Percentiles rank a stretch among this genome's conserved stretches.
These are phyloP conservation scores for Idaea dimidiata DNA, from an alignment of 2,888 invertebrate genomes.

Conservation along the genomic window DNA sequence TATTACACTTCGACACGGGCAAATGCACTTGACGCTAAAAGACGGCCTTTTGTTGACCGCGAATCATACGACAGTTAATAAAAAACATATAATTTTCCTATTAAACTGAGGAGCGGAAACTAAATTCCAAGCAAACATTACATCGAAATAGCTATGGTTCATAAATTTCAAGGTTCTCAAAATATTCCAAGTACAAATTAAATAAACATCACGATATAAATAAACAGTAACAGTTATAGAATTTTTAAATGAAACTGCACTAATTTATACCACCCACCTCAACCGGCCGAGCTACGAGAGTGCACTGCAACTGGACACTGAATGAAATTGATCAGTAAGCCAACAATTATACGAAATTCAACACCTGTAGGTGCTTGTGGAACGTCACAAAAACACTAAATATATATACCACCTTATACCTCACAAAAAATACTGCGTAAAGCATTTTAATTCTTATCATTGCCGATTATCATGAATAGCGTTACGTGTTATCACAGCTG, in stretches of 20 bases:
- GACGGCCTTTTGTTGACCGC: no score
- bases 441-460: conserved; percentile 25
- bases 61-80: no score
- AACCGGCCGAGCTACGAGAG: not conserved
- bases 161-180: not conserved
- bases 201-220: no score
- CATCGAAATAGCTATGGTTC: not conserved
- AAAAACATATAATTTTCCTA: no score
- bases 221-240: not conserved
- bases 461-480: conserved; percentile 27
- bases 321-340: not conserved
- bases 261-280: not conserved
- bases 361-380: conserved; percentile 10
- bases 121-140: no score
- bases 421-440: conserved; percentile 14
- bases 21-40: no score
- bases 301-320: not conserved
- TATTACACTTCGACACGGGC: no score
- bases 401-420: not conserved
- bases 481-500: conserved; percentile 15
- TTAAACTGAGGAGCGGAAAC: no score
- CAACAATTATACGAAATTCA: conserved; percentile 8
- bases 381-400: conserved; percentile 17
- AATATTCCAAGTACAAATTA: not conserved
- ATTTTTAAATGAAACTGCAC: not conserved